phyloP scores from a whole-genome alignment of 2,888 invertebrate genomes.

The Oligia latruncula region DNA sequence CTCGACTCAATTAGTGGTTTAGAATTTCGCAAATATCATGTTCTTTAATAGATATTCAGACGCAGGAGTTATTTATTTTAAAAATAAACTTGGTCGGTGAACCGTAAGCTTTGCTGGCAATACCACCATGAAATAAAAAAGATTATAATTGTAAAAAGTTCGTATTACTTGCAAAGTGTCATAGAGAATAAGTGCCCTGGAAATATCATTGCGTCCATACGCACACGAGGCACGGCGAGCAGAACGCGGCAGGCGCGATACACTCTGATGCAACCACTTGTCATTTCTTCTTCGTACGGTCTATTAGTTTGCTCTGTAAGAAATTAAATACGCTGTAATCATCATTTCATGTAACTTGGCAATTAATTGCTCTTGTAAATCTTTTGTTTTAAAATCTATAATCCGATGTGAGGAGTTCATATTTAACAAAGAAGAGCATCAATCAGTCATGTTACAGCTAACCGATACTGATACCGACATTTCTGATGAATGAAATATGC shows the following conservation, averaged over 20 bases:
- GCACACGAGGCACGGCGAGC: conserved; percentile 62
- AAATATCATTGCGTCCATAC: conserved; percentile 60
- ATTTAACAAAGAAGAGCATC: conserved; percentile 5
- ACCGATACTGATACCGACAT: neutral
- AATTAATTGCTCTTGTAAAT: neutral
- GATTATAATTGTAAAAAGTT: neutral
- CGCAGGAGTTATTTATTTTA: neutral
- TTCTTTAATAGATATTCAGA: neutral
- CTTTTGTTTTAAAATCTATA: conserved; percentile 1
- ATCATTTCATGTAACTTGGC: neutral
- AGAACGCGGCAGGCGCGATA: conserved; percentile 54
- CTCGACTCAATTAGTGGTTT: neutral
- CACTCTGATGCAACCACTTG: conserved; percentile 64
- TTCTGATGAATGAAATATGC: conserved; percentile 1
- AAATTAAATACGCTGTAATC: conserved; percentile 36
- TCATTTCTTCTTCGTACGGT: conserved; percentile 84
- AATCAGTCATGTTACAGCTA: neutral
- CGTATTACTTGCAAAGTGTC: conserved; percentile 33
- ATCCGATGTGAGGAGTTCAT: neutral
- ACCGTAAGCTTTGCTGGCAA: neutral
- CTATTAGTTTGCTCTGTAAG: conserved; percentile 77
- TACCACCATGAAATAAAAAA: neutral
- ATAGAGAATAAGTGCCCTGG: conserved; percentile 39
- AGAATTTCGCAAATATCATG: neutral
- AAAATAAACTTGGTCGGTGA: neutral